Evolutionary conservation across 2,888 invertebrate genomes (phyloP).

Genomic region (Cloeon dipterum): DNA sequence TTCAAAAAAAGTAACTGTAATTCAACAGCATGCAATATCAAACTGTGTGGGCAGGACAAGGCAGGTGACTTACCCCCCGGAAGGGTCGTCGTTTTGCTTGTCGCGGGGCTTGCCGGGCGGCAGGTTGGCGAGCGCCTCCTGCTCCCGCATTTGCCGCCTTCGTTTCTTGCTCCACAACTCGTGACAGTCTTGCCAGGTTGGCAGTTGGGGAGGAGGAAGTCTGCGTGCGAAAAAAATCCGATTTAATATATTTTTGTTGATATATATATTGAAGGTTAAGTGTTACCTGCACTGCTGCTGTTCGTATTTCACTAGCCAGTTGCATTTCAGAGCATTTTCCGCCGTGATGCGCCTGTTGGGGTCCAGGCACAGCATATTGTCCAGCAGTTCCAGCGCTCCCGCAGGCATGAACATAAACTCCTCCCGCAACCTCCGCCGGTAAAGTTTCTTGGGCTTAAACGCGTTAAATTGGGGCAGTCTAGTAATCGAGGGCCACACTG

Average conservation of each 20-base stretch:
- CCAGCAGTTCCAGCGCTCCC: slow-evolving; percentile 70
- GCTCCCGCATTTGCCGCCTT: slow-evolving; percentile 59
- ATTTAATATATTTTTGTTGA: background rate
- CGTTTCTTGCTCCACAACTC: slow-evolving; percentile 97
- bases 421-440: slow-evolving; percentile 72
- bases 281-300: background rate
- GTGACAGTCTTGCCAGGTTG: slow-evolving; percentile 96
- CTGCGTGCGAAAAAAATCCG: slow-evolving; percentile 6
- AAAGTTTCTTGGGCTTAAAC: slow-evolving; percentile 72
- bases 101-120: slow-evolving; percentile 21
- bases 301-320: slow-evolving; percentile 78
- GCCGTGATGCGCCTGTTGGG: slow-evolving; percentile 85
- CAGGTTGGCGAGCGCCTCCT: slow-evolving; percentile 24
- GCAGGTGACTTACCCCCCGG: slow-evolving; percentile 1
- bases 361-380: slow-evolving; percentile 90
- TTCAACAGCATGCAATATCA: background rate
- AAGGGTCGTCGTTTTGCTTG: slow-evolving; percentile 8
- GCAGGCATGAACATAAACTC: slow-evolving; percentile 83
- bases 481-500: slow-evolving; percentile 91
- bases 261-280: background rate
- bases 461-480: slow-evolving; percentile 80
- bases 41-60: background rate
- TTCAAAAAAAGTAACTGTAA: background rate
- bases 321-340: slow-evolving; percentile 73
- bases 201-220: slow-evolving; percentile 63